These are phyloP conservation scores for Cheilosia pagana DNA, from an alignment of 2,888 invertebrate species.

Conservation along the genomic window DNA sequence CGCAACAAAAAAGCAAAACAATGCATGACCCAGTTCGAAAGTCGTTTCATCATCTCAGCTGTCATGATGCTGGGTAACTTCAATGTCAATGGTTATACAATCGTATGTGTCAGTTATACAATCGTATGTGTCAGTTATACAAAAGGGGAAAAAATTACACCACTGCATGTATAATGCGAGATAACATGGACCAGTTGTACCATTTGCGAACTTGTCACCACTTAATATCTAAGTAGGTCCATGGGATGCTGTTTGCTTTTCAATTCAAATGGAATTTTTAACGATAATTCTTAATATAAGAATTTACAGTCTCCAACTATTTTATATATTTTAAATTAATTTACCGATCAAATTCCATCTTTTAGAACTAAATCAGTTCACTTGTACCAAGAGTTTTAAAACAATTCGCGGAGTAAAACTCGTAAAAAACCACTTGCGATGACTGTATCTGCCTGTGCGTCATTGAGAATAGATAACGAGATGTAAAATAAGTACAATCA, in stretches of 20 bases:
- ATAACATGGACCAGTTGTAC: neutral
- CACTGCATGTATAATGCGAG: neutral
- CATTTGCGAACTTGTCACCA: neutral
- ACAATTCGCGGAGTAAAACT: too few species aligned
- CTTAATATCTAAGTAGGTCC: neutral
- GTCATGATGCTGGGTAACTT: constrained; percentile 31
- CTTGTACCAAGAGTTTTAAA: too few species aligned
- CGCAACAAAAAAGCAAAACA: constrained; percentile 15
- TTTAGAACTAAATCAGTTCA: neutral
- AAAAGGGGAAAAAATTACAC: too few species aligned
- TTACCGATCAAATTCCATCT: neutral
- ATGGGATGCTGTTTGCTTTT: neutral
- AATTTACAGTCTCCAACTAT: too few species aligned
- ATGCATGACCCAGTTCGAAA: constrained; percentile 62
- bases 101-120: constrained; percentile 28
- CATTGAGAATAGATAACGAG: neutral
- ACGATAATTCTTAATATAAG: too few species aligned
- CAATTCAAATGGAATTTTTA: neutral
- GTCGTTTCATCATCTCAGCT: constrained; percentile 50
- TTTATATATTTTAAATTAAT: neutral
- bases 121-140: constrained; percentile 27
- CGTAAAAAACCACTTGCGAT: neutral
- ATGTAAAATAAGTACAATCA: neutral
- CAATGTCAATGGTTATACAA: constrained; percentile 69
- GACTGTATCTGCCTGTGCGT: too few species aligned